Evolutionary conservation across 2,797 vertebrate genomes (phyloP).

Genomic region (Cephalopachus bancanus): DNA sequence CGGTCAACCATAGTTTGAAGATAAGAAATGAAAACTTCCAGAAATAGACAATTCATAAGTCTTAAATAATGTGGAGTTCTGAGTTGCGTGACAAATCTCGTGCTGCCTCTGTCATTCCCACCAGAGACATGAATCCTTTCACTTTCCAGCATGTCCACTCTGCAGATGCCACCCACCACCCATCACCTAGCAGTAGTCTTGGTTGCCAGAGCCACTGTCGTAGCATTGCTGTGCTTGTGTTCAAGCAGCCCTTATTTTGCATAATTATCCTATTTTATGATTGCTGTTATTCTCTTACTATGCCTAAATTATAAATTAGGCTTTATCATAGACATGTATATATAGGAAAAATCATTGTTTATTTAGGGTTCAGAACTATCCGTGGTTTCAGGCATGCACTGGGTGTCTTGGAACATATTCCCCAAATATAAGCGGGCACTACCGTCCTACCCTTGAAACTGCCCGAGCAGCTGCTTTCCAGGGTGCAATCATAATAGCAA

Average conservation of each 20-base stretch:
- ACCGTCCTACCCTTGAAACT: background rate
- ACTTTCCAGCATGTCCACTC: background rate
- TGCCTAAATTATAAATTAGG: background rate
- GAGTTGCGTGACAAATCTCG: background rate
- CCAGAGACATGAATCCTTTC: background rate
- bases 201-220: background rate
- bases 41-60: background rate
- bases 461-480: background rate
- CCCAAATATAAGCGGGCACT: rapidly evolving
- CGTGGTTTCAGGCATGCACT: background rate
- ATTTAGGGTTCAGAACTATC: background rate
- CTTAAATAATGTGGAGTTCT: background rate
- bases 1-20: background rate
- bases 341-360: no score
- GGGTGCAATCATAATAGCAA: no score
- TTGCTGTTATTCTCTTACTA: background rate
- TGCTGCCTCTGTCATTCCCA: background rate
- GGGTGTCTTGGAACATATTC: background rate
- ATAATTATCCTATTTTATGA: background rate
- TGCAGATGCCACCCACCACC: no score
- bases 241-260: background rate
- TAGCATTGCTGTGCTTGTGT: background rate
- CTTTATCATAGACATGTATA: no score
- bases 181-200: background rate
- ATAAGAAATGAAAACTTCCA: background rate